These are phyloP conservation scores for Diplodus sargus DNA, from an alignment of 2,797 vertebrate genomes.

Conservation along the genomic window DNA sequence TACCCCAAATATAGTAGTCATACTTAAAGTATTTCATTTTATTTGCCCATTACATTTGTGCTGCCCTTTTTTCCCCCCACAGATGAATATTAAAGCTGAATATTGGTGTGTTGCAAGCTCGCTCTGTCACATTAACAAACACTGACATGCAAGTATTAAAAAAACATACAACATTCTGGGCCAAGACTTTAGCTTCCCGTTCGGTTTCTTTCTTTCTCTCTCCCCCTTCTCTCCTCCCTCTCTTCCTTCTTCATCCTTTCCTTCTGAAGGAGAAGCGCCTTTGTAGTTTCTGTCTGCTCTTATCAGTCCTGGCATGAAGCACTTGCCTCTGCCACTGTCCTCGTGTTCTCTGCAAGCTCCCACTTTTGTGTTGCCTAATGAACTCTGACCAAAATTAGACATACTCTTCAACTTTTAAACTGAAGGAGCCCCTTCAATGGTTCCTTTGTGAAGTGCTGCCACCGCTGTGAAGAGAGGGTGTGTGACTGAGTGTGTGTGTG, in stretches of 20 bases:
- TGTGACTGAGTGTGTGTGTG: conserved; percentile 46
- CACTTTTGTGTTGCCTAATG: conserved; percentile 87
- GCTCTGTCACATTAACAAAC: conserved; percentile 71
- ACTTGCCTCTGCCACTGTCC: conserved; percentile 87
- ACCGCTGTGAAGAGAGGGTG: conserved; percentile 68
- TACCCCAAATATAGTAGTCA: conserved; percentile 68
- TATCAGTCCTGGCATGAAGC: conserved; percentile 84
- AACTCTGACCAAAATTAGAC: conserved; percentile 90
- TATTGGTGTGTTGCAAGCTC: conserved; percentile 53
- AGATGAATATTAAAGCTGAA: conserved; percentile 77
- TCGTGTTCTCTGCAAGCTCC: conserved; percentile 84
- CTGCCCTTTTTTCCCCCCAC: conserved; percentile 43
- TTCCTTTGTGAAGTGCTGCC: conserved; percentile 84
- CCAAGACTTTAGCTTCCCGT: conserved; percentile 68
- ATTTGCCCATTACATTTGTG: conserved; percentile 62
- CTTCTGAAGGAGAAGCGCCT: conserved; percentile 80
- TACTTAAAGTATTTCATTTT: conserved; percentile 66
- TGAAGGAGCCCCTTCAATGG: conserved; percentile 85
- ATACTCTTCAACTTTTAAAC: conserved; percentile 88
- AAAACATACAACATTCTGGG: conserved; percentile 59
- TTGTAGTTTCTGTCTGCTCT: conserved; percentile 84
- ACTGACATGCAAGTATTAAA: conserved; percentile 76
- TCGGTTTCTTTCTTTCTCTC: conserved; percentile 69
- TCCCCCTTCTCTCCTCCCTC: conserved; percentile 56
- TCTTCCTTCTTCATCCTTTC: conserved; percentile 73